Evolutionary conservation across 2,888 invertebrate species (phyloP).

Genomic region (Esperia sulphurella): DNA sequence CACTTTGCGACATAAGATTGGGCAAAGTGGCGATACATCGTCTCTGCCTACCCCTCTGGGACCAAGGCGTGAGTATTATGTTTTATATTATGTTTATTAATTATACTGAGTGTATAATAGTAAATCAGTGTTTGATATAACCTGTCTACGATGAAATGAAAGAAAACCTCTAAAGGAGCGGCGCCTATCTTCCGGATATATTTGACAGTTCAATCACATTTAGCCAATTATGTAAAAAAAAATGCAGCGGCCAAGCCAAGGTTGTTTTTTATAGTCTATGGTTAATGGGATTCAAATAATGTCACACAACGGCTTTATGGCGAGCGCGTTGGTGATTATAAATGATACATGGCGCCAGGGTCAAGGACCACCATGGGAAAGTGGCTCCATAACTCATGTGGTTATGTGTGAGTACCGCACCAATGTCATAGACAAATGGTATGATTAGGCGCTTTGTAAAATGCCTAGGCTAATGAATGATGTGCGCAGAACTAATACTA

Average conservation of each 20-base stretch:
- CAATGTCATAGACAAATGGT: not conserved
- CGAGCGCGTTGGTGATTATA: constrained; percentile 34
- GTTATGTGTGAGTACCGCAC: not conserved
- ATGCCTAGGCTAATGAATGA: not conserved
- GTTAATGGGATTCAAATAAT: constrained; percentile 49
- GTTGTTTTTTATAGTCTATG: constrained; percentile 42
- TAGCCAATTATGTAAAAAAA: constrained; percentile 1
- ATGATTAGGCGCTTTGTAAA: not conserved
- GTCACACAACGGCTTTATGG: constrained; percentile 31
- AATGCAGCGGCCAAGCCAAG: constrained; percentile 29
- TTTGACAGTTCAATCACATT: constrained; percentile 2
- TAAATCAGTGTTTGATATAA: too few species aligned
- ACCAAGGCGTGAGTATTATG: too few species aligned
- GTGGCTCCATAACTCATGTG: constrained; percentile 8
- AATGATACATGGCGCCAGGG: constrained; percentile 36
- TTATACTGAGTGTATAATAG: too few species aligned
- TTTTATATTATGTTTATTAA: too few species aligned
- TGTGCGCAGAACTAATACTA: too few species aligned
- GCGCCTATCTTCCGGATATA: constrained; percentile 1
- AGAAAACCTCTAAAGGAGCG: not conserved
- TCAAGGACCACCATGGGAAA: constrained; percentile 47
- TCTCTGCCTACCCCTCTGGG: too few species aligned
- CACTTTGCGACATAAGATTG: too few species aligned
- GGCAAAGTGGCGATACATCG: too few species aligned
- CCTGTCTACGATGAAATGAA: too few species aligned